Evolutionary conservation across 2,797 vertebrate species (phyloP), one percentile per base, ranked within the genome.

Genomic region (Neosilurus hyrtlii): DNA sequence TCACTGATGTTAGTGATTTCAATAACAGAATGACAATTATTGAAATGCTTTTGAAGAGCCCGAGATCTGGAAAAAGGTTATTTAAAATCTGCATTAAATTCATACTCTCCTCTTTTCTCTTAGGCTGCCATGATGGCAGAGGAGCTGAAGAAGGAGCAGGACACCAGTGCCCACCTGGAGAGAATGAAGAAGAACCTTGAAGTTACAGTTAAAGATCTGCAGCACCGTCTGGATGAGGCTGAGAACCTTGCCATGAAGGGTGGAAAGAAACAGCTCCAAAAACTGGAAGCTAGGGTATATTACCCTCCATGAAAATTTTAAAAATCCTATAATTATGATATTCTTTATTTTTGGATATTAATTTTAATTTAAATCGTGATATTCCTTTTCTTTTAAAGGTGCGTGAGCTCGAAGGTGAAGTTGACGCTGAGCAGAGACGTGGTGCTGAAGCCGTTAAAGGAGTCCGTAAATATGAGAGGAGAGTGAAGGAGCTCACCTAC

Each of bases 51-150:
- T 35, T 61, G n/a, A 8, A n/a, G 16, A 75, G 0, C 5, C 8
- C 8, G 43, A 8, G 8, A 74, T 56, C 9, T 56, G 14, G 22
- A n/a, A 15, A 65, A 63, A 16, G 10, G 30, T n/a, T 30, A 2
- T 37, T 22, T 3, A 74, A 7, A 8, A 26, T 37, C 9, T 26
- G 1, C 20, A 73, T 12, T 37, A 43, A 51, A 37, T 10, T 62
- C 18, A 74, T 57, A 14, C 14, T 26, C 15, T 18, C 3, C 43
- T 52, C 3, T 30, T 66, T 66, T 52, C 16, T 71, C 59, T 83
- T 15, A 97, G 96, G 96, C 96, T 0, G 95, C 96, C 89, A 95
- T 95, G 96, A 97, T 97, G 96, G 96, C 96, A 0, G 96, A 96
- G 65, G 96, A 97, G 88, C 91, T 97, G 88, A 97, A 97, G 92